Conservation (phyloP, 1,140 invertebrate species). For the Trichomalopsis sarcophagae region DNA sequence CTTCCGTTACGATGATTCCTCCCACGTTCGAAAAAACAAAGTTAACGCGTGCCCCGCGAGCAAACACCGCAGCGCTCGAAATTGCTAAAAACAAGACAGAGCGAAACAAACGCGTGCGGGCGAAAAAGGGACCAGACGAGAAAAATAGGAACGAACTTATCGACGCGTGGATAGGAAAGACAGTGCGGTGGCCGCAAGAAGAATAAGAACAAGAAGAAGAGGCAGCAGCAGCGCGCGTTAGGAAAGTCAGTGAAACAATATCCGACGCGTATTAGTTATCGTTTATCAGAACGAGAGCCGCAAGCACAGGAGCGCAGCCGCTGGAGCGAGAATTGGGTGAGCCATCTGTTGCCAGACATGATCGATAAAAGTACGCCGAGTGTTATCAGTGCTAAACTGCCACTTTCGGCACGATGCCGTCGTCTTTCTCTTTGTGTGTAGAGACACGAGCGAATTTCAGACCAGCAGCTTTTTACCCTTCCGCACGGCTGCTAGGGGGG, state of each 20-base stretch:
- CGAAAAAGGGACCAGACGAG: not conserved
- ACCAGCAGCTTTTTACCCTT: conserved; percentile 27
- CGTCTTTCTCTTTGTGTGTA: not conserved
- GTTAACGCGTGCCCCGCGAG: not conserved
- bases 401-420: conserved; percentile 48
- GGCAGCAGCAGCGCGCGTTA: not conserved
- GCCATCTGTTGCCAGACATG: conserved; percentile 74
- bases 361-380: conserved; percentile 74
- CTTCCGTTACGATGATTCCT: conserved; percentile 41
- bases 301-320: not conserved
- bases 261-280: conserved; percentile 60
- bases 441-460: not conserved
- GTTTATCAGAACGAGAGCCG: conserved; percentile 54
- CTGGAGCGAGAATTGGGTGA: conserved; percentile 60
- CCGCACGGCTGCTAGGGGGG: not conserved
- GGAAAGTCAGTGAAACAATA: conserved; percentile 58
- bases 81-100: conserved; percentile 33
- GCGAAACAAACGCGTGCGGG: not conserved
- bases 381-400: conserved; percentile 72
- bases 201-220: conserved; percentile 37
- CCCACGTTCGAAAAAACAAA: not conserved
- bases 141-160: conserved; percentile 52
- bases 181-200: conserved; percentile 15
- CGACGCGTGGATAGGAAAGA: not conserved
- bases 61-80: not conserved